These are phyloP conservation scores for Drosophila basisetae DNA, from an alignment of 2,888 invertebrate species.

Conservation along the genomic window DNA sequence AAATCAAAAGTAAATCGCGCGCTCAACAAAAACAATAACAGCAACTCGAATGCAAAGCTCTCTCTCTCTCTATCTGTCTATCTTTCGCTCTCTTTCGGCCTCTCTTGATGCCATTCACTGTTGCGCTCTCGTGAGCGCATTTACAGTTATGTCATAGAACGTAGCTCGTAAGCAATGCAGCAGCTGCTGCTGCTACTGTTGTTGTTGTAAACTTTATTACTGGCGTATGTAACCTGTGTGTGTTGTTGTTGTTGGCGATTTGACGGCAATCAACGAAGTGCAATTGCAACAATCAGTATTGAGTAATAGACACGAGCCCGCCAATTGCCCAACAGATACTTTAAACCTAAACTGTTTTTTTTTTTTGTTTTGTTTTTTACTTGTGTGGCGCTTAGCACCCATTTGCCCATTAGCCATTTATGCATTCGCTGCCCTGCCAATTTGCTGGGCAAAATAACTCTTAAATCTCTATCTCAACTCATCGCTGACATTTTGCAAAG, in stretches of 20 bases:
- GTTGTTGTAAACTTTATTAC: conserved; percentile 39
- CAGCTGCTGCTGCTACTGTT: conserved; percentile 35
- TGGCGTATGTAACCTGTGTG: conserved; percentile 44
- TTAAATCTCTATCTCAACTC: conserved; percentile 7
- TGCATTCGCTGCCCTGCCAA: conserved; percentile 31
- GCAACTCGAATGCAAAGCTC: conserved; percentile 11
- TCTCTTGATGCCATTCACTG: conserved; percentile 26
- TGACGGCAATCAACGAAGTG: conserved; percentile 64
- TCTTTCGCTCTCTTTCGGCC: conserved; percentile 1
- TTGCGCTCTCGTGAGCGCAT: conserved; percentile 58
- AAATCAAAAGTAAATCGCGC: conserved; percentile 74
- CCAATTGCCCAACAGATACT: conserved; percentile 12
- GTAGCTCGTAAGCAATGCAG: conserved; percentile 59
- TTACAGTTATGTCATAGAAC: conserved; percentile 81
- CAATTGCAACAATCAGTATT: conserved; percentile 72
- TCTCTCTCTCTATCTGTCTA: conserved; percentile 28
- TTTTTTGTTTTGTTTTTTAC: background rate
- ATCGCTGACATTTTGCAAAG: conserved; percentile 46
- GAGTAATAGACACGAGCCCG: conserved; percentile 67
- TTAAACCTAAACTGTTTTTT: background rate
- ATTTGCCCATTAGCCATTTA: conserved; percentile 11
- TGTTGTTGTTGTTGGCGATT: conserved; percentile 35
- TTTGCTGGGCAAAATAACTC: conserved; percentile 14
- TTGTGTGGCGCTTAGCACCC: conserved; percentile 8
- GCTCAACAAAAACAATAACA: conserved; percentile 29